Evolutionary conservation across 1,140 invertebrate species (phyloP), one percentile per base, ranked within the genome.

Genomic region (Dendroctonus valens): DNA sequence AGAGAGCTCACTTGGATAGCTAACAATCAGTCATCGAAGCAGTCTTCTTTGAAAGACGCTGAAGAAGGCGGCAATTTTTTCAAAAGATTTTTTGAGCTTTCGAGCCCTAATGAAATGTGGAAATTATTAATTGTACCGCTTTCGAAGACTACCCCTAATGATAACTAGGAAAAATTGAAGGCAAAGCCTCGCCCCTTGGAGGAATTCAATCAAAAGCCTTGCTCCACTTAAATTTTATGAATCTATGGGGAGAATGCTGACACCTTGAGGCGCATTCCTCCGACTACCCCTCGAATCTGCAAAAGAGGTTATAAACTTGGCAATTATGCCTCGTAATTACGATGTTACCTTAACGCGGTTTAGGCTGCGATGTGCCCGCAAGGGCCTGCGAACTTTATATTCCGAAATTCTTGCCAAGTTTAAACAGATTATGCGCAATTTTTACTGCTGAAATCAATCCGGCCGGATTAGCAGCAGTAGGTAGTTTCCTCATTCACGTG

Each of bases 301-400:
- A 12, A 39, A 60, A 48, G 37, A 49, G 59, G 59, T 50, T 60
- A 60, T 50, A 60, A 60, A 60, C 59, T 60, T 50, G 59, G 59
- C 59, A 60, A 60, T 60, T 60, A 60, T 50, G 44, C 48, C 48
- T 50, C 37, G 57, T 60, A 60, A 60, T 60, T 60, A 60, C 59
- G 59, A 60, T 40, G 48, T 60, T 60, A 60, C 59, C 59, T 60
- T 60, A 60, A 60, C 48, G 59, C 37, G 59, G 48, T 60, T 50
- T 59, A 52, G 37, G 50, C 50, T 9, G 37, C 46, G 11, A 39
- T 12, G 46, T 14, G 48, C 59, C 59, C 46, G 40, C 41, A 39
- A 26, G 59, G 46, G 37, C 11, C 41, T 26, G 15, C 39, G 39
- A 60, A 60, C 59, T 50, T 60, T 60, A 15, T 40, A 50, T 60